These are phyloP conservation scores for Hermatobates lingyangjiaoensis DNA, from an alignment of 1,140 invertebrate genomes.

Conservation along the genomic window DNA sequence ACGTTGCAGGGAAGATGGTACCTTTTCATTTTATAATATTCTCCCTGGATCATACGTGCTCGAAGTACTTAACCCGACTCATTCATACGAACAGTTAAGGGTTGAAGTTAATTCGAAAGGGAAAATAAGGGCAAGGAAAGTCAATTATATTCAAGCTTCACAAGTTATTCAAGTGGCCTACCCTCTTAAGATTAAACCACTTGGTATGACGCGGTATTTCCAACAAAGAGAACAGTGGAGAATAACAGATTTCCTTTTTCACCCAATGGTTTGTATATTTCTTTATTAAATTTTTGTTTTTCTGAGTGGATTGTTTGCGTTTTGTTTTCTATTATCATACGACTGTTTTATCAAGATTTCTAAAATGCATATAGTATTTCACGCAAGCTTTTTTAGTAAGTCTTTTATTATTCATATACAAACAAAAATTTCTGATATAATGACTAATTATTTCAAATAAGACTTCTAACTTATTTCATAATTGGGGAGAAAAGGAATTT, in stretches of 20 bases:
- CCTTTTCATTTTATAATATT: conserved; percentile 73
- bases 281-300: too few species aligned
- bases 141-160: conserved; percentile 85
- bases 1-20: conserved; percentile 63
- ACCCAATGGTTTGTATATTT: conserved; percentile 58
- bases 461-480: too few species aligned
- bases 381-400: too few species aligned
- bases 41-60: conserved; percentile 88
- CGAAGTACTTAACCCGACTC: conserved; percentile 80
- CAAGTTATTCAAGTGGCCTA: conserved; percentile 74
- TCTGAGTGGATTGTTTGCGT: too few species aligned
- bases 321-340: too few species aligned
- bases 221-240: conserved; percentile 87
- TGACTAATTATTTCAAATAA: too few species aligned
- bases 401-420: too few species aligned
- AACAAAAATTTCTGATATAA: too few species aligned
- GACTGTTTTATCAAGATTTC: too few species aligned
- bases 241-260: conserved; percentile 84
- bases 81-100: conserved; percentile 74
- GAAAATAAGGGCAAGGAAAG: conserved; percentile 82
- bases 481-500: too few species aligned
- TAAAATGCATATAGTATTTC: too few species aligned
- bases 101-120: conserved; percentile 93
- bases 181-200: conserved; percentile 70
- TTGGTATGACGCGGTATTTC: conserved; percentile 74